phyloP scores from a whole-genome alignment of 53 echinoderm and acorn worm species.

The Crossaster papposus region DNA sequence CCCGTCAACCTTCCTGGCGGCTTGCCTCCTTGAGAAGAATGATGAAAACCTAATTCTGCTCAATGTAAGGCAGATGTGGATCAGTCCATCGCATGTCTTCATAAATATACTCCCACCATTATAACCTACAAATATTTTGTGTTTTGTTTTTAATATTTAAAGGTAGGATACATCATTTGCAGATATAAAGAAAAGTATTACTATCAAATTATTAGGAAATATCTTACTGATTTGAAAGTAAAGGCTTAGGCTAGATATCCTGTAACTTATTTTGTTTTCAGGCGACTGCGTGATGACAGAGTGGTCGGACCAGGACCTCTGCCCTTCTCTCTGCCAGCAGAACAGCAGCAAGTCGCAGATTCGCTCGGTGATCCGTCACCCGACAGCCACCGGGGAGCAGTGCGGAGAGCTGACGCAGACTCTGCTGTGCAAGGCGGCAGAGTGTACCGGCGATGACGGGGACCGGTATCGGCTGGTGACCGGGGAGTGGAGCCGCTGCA shows the following conservation, averaged over 20 bases:
- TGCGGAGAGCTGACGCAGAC: conserved; percentile 70
- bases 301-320: conserved; percentile 77
- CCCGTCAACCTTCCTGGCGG: neutral
- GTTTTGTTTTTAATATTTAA: too few species aligned
- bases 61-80: too few species aligned
- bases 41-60: too few species aligned
- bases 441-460: conserved; percentile 46
- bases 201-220: too few species aligned
- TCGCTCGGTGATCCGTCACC: conserved; percentile 72
- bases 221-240: too few species aligned
- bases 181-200: too few species aligned
- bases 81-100: too few species aligned
- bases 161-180: too few species aligned
- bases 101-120: too few species aligned
- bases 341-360: conserved; percentile 76
- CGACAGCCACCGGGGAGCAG: conserved; percentile 64
- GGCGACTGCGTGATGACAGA: conserved; percentile 91
- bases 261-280: conserved; percentile 32
- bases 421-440: conserved; percentile 62
- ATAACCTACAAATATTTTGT: too few species aligned
- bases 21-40: neutral
- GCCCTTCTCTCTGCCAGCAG: conserved; percentile 68
- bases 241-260: too few species aligned
- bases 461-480: conserved; percentile 60
- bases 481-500: conserved; percentile 83